Conservation (phyloP, 2,797 vertebrate species). For the Acrossocheilus fasciatus region DNA sequence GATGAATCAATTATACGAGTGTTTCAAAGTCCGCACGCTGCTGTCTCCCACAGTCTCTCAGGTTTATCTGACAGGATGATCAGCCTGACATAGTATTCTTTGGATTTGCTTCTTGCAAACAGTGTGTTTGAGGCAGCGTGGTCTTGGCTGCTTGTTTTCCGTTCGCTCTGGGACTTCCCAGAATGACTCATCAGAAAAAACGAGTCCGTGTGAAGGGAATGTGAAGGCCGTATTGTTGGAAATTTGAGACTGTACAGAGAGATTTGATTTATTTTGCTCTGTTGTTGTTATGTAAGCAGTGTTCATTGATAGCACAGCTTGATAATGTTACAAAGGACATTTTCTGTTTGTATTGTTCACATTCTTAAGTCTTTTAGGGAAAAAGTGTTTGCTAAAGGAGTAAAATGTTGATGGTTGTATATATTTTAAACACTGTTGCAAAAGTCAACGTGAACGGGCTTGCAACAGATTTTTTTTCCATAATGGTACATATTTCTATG, state of each 20-base stretch:
- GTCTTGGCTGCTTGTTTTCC: slow-evolving; percentile 39
- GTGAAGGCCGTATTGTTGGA: slow-evolving; percentile 12
- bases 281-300: not conserved
- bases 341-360: not conserved
- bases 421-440: not conserved
- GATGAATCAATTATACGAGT: slow-evolving; percentile 25
- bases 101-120: not conserved
- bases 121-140: slow-evolving; percentile 9
- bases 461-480: not conserved
- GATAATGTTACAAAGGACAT: not conserved
- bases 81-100: slow-evolving; percentile 14
- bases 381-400: not conserved
- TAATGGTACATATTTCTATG: not conserved
- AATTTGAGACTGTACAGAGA: slow-evolving; percentile 6
- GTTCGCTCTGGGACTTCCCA: slow-evolving; percentile 48
- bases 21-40: slow-evolving; percentile 29
- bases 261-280: slow-evolving; percentile 10
- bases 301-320: not conserved
- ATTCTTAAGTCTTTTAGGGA: not conserved
- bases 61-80: slow-evolving; percentile 38
- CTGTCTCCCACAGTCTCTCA: slow-evolving; percentile 23
- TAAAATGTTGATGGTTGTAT: not conserved
- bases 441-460: not conserved
- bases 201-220: slow-evolving; percentile 18
- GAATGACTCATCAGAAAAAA: slow-evolving; percentile 56